Evolutionary conservation across 2,888 invertebrate genomes (phyloP).

Genomic region (Hirtodrosophila histrioides): DNA sequence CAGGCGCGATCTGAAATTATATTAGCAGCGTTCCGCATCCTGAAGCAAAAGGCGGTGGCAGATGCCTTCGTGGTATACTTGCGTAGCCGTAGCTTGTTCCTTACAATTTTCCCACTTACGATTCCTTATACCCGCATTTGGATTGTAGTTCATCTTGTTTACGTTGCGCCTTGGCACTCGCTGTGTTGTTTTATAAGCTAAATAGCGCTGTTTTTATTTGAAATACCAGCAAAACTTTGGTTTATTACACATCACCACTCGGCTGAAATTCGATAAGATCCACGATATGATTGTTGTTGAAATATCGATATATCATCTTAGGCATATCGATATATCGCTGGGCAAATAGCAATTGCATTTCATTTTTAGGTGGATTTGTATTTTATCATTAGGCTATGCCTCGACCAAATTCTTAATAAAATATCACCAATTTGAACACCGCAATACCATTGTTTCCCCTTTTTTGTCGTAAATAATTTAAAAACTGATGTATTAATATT

Average conservation of each 20-base stretch:
- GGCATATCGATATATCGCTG: slow-evolving; percentile 18
- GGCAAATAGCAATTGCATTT: too few species aligned
- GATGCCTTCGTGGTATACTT: slow-evolving; percentile 70
- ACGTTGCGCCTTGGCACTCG: slow-evolving; percentile 5
- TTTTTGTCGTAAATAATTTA: too few species aligned
- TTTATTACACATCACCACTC: slow-evolving; percentile 69
- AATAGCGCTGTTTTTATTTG: slow-evolving; percentile 25
- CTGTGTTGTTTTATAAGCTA: slow-evolving; percentile 1
- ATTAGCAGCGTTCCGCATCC: slow-evolving; percentile 25
- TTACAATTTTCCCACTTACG: slow-evolving; percentile 84
- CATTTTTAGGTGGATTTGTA: too few species aligned
- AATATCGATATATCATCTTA: slow-evolving; percentile 19
- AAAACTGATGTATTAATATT: background rate
- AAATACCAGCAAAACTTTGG: slow-evolving; percentile 51
- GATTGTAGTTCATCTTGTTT: slow-evolving; percentile 82
- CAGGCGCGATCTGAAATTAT: slow-evolving; percentile 20
- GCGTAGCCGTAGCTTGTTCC: slow-evolving; percentile 80
- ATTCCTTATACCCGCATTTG: slow-evolving; percentile 82
- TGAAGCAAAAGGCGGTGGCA: slow-evolving; percentile 17
- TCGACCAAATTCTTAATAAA: too few species aligned
- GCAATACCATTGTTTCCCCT: too few species aligned
- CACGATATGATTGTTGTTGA: slow-evolving; percentile 18
- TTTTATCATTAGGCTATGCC: too few species aligned
- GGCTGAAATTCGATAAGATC: slow-evolving; percentile 34
- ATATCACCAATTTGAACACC: too few species aligned